phyloP scores from a whole-genome alignment of 2,113 vertebrate species.

The Chiloscyllium plagiosum region DNA sequence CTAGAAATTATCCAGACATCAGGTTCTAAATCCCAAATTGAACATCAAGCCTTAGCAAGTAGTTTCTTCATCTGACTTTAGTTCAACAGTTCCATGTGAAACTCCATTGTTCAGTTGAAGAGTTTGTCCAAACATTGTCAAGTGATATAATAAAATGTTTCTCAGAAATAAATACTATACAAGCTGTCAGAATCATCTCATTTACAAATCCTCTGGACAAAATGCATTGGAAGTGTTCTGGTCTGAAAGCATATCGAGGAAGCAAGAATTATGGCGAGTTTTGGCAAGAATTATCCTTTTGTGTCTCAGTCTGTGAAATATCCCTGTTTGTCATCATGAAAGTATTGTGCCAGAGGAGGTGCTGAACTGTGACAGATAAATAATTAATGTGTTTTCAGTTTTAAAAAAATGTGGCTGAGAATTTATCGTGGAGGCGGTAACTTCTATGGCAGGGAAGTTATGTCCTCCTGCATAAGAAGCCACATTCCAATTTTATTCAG shows the following conservation, averaged over 20 bases:
- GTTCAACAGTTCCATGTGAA: background rate
- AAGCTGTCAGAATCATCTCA: background rate
- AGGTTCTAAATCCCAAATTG: background rate
- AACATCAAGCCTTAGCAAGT: background rate
- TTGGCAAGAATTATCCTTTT: too few species aligned
- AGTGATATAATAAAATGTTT: background rate
- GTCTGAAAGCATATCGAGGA: background rate
- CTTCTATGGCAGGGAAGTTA: background rate
- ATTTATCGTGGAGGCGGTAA: background rate
- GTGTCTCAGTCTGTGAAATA: background rate
- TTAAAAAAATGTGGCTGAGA: background rate
- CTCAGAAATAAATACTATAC: background rate
- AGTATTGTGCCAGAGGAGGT: background rate
- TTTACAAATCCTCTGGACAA: background rate
- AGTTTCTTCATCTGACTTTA: background rate
- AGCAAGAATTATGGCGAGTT: background rate
- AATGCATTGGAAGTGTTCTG: background rate
- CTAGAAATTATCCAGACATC: background rate
- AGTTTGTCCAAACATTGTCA: background rate
- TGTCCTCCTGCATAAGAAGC: background rate
- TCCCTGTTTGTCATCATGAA: background rate
- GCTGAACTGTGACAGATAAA: background rate
- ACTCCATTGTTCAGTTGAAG: background rate
- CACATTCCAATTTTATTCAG: background rate
- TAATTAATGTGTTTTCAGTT: background rate